Conservation (phyloP, 1,140 invertebrate genomes). For the Diplogasteroides magnus region DNA sequence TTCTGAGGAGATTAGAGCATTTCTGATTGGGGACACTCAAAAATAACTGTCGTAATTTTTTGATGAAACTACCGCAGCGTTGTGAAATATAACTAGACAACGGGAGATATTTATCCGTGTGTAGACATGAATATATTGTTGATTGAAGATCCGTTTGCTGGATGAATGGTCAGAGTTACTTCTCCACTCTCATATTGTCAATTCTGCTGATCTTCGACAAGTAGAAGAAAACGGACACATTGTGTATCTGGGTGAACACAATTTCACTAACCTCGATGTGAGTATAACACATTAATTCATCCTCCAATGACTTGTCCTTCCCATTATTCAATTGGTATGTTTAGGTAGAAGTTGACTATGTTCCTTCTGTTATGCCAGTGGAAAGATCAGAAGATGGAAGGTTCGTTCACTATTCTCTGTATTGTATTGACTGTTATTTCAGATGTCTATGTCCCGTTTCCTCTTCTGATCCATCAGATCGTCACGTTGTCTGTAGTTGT, state of each 20-base stretch:
- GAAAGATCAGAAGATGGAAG: too few species aligned
- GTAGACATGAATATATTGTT: too few species aligned
- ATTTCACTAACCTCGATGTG: slow-evolving; percentile 49
- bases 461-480: slow-evolving; percentile 50
- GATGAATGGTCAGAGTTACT: slow-evolving; percentile 44
- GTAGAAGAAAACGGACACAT: slow-evolving; percentile 39
- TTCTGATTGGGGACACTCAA: too few species aligned
- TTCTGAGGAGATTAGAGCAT: too few species aligned
- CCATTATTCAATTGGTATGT: neutral
- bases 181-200: slow-evolving; percentile 35
- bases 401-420: too few species aligned
- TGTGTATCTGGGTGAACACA: slow-evolving; percentile 45
- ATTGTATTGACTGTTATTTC: too few species aligned
- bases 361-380: slow-evolving; percentile 51
- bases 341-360: slow-evolving; percentile 41
- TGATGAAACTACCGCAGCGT: too few species aligned
- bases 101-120: too few species aligned
- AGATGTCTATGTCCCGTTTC: slow-evolving; percentile 45
- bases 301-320: neutral
- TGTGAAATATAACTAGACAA: too few species aligned
- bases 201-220: slow-evolving; percentile 32
- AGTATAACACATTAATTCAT: neutral
- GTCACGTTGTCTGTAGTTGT: slow-evolving; percentile 49
- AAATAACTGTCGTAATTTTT: too few species aligned
- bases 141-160: slow-evolving; percentile 48